Conservation (phyloP, 2,113 vertebrate species). For the Strix aluco region DNA sequence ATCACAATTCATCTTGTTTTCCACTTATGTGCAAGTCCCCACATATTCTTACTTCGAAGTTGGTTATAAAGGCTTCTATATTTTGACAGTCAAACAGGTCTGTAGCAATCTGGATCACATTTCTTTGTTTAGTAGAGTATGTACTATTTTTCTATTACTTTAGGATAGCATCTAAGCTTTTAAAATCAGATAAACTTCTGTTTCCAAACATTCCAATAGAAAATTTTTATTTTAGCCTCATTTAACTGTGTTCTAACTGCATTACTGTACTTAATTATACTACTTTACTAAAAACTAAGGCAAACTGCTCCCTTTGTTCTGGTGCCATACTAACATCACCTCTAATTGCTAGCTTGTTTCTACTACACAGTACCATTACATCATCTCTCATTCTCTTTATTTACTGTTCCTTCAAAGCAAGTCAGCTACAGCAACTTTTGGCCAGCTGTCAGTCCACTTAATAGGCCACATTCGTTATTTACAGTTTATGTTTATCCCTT, state of each 20-base stretch:
- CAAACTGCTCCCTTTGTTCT: neutral
- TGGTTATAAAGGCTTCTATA: neutral
- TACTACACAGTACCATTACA: neutral
- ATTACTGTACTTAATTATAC: neutral
- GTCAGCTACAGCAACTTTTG: neutral
- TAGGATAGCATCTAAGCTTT: neutral
- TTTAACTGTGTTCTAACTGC: neutral
- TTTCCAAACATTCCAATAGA: neutral
- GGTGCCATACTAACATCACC: neutral
- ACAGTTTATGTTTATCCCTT: neutral
- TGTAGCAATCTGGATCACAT: neutral
- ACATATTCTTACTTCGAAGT: neutral
- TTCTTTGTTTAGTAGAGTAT: neutral
- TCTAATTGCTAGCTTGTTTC: neutral
- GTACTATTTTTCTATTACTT: neutral
- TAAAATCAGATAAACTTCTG: neutral
- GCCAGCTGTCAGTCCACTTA: neutral
- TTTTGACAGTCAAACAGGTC: neutral
- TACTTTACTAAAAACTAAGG: neutral
- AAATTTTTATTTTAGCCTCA: neutral
- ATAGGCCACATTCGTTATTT: neutral
- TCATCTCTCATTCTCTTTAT: neutral
- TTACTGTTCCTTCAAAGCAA: neutral
- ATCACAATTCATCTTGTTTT: neutral
- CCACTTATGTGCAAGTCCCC: neutral